Percentiles rank a stretch among this genome's conserved stretches.
phyloP scores from a whole-genome alignment of 2,797 vertebrate species.

The Cichlasoma orientale region DNA sequence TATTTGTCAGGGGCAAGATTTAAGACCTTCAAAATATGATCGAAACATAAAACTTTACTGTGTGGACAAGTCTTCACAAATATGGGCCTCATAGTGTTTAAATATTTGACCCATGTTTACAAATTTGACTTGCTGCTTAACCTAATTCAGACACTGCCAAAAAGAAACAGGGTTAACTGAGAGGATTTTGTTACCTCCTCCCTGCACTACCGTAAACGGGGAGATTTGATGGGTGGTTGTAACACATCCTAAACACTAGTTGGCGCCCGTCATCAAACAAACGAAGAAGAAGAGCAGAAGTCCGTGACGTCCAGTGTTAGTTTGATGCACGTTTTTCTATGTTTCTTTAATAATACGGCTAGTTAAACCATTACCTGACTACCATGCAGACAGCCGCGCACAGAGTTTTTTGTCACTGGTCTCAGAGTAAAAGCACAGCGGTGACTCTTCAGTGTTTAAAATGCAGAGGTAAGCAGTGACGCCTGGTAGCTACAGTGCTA shows the following conservation, averaged over 20 bases:
- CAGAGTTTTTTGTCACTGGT: neutral
- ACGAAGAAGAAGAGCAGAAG: neutral
- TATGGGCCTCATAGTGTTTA: neutral
- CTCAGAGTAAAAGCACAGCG: slow-evolving; percentile 17
- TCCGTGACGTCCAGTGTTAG: slow-evolving; percentile 68
- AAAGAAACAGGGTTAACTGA: neutral
- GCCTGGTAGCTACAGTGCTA: slow-evolving; percentile 30
- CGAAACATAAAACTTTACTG: neutral
- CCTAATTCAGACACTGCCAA: neutral
- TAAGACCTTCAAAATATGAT: neutral
- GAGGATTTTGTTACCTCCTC: neutral
- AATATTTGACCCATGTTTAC: too few relatives aligned
- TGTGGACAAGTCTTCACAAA: neutral
- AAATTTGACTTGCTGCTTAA: neutral
- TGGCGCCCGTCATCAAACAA: neutral
- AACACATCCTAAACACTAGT: neutral
- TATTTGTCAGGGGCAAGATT: neutral
- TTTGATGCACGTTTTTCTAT: neutral
- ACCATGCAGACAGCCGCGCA: slow-evolving; percentile 60
- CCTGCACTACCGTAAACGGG: neutral
- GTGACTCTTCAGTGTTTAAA: slow-evolving; percentile 51
- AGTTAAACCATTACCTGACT: neutral
- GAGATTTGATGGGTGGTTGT: fast-evolving
- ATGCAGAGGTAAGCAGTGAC: slow-evolving; percentile 65
- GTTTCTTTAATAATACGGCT: neutral